phyloP scores from a whole-genome alignment of 2,888 invertebrate genomes.

The Bhutanitis thaidina region DNA sequence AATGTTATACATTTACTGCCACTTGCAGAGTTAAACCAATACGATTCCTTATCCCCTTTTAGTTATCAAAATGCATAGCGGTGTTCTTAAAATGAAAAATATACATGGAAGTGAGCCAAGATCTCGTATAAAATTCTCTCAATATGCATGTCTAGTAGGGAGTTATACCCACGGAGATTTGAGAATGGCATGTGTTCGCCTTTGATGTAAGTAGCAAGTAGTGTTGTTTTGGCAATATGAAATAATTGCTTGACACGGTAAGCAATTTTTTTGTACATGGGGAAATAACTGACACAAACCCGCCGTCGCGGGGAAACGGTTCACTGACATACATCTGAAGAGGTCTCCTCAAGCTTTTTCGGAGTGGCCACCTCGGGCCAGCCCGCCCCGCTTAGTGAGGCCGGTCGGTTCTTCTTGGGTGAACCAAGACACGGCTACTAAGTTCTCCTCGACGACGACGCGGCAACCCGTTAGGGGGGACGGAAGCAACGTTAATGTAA shows the following conservation, averaged over 20 bases:
- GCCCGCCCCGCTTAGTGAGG: too few relatives aligned
- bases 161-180: slow-evolving; percentile 5
- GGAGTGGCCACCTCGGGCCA: too few relatives aligned
- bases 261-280: too few relatives aligned
- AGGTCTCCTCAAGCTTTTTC: too few relatives aligned
- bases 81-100: slow-evolving; percentile 19
- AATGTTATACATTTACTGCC: neutral
- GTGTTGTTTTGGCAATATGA: neutral
- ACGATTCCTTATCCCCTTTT: slow-evolving; percentile 9
- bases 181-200: neutral
- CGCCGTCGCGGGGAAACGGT: too few relatives aligned
- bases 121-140: slow-evolving; percentile 10
- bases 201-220: neutral
- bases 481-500: too few relatives aligned
- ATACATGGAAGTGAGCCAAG: slow-evolving; percentile 17
- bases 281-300: too few relatives aligned
- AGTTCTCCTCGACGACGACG: too few relatives aligned
- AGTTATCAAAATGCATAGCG: slow-evolving; percentile 14
- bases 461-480: too few relatives aligned
- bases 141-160: neutral
- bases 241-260: neutral
- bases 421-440: too few relatives aligned
- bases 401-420: too few relatives aligned
- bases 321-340: too few relatives aligned
- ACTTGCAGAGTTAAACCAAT: neutral